Evolutionary conservation across 2,888 invertebrate species (phyloP).

Genomic region (Troides oblongomaculatus): DNA sequence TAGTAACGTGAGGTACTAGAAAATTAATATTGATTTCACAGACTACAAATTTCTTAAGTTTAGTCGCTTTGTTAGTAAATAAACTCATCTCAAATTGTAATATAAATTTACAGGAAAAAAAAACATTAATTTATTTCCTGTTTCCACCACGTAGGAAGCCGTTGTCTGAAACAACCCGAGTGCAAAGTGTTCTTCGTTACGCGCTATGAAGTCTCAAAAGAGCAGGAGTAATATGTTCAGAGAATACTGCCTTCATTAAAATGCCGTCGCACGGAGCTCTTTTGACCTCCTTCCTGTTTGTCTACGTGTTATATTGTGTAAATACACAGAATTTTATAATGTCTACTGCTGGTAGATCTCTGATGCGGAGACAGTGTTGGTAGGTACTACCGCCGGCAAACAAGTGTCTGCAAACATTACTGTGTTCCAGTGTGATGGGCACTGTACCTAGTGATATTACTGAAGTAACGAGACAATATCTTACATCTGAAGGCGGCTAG

Average conservation of each 20-base stretch:
- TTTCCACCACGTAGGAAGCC: background rate
- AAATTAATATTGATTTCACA: background rate
- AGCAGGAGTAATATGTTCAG: background rate
- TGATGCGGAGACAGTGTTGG: too few relatives aligned
- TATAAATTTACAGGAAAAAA: background rate
- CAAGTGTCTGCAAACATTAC: too few relatives aligned
- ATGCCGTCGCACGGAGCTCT: conserved; percentile 13
- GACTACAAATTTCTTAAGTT: too few relatives aligned
- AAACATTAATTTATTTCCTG: background rate
- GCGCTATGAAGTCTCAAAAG: background rate
- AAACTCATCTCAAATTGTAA: background rate
- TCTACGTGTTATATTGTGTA: background rate
- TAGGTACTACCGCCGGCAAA: too few relatives aligned
- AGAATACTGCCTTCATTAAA: conserved; percentile 19
- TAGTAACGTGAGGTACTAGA: background rate
- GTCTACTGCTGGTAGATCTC: too few relatives aligned
- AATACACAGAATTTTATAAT: too few relatives aligned
- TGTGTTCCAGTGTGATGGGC: too few relatives aligned
- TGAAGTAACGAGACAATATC: too few relatives aligned
- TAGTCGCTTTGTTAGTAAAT: too few relatives aligned
- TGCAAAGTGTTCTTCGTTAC: background rate
- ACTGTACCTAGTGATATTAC: too few relatives aligned
- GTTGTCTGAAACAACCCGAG: background rate
- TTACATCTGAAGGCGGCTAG: too few relatives aligned
- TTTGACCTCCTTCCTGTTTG: conserved; percentile 2